phyloP scores from a whole-genome alignment of 2,888 invertebrate genomes.

The Tortrix viridana region DNA sequence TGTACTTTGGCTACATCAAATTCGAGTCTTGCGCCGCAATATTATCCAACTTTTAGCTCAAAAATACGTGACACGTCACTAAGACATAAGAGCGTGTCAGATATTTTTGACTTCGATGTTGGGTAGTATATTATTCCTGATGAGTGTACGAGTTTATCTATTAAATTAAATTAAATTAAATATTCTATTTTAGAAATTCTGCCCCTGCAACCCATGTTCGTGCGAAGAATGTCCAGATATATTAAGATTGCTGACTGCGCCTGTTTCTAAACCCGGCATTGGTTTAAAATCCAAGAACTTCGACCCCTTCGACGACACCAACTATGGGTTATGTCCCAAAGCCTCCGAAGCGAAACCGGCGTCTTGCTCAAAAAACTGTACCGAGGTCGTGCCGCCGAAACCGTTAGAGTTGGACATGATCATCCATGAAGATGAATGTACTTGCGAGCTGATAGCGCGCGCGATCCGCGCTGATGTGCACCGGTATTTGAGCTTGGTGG shows the following conservation, averaged over 20 bases:
- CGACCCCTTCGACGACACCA: not conserved
- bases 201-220: not conserved
- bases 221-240: not conserved
- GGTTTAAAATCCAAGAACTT: not conserved
- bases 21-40: no score
- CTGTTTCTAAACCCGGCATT: not conserved
- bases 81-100: no score
- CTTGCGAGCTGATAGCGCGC: conserved; percentile 55
- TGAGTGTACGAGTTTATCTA: no score
- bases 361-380: conserved; percentile 26
- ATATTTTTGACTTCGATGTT: no score
- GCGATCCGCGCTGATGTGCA: conserved; percentile 54
- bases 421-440: conserved; percentile 48
- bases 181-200: not conserved
- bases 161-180: no score
- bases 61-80: no score
- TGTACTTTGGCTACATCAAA: no score
- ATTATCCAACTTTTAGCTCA: no score
- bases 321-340: no score
- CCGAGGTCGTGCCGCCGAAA: not conserved
- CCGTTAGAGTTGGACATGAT: conserved; percentile 43
- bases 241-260: not conserved
- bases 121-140: no score
- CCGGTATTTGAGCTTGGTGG: conserved; percentile 48
- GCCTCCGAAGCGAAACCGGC: conserved; percentile 18